Base-by-base conservation (phyloP, 1,140 invertebrate genomes). In the Pentalonia nigronervosa region DNA sequence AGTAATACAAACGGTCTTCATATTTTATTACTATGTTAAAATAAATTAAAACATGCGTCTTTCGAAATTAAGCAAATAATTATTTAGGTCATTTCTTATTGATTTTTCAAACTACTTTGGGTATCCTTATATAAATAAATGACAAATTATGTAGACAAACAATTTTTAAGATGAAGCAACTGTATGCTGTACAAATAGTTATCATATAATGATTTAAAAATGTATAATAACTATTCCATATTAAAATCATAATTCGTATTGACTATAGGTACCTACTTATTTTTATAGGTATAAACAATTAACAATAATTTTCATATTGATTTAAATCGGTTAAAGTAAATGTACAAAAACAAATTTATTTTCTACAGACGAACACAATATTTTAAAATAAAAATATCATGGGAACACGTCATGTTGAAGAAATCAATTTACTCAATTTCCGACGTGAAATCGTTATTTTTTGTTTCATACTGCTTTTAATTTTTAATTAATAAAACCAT, bases 31-130 rank as follows among this genome's bases (percentile, higher is more conserved):
- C 30, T 67, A 53, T 53, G n/a, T 76, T 67, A 17, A 76, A 76
- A 76, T 76, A 76, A n/a, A 76, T n/a, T 76, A n/a, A 76, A 76
- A n/a, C 60, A 14, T 0, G 3, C 11, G 25, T 67, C 60, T 67
- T 14, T 67, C 60, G 60, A n/a, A n/a, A 34, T 76, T n/a, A 76
- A n/a, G 14, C 60, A 76, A 76, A 76, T 76, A 76, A 76, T 76
- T 76, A 76, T 76, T 76, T n/a, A 76, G 60, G 60, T 76, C 60
- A 76, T n/a, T 76, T 76, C n/a, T 76, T n/a, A 76, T 76, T 76
- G 60, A 76, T 76, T 76, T 76, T 30, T 17, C n/a, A n/a, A 41
- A n/a, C 14, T 76, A n/a, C n/a, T 76, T 76, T n/a, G 60, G 60
- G 60, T 34, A 76, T 76, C n/a, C 14, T n/a, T 76, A 34, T 76